Evolutionary conservation across 2,113 vertebrate genomes (phyloP), one percentile per base, ranked within the genome.

Genomic region (Garra rufa): DNA sequence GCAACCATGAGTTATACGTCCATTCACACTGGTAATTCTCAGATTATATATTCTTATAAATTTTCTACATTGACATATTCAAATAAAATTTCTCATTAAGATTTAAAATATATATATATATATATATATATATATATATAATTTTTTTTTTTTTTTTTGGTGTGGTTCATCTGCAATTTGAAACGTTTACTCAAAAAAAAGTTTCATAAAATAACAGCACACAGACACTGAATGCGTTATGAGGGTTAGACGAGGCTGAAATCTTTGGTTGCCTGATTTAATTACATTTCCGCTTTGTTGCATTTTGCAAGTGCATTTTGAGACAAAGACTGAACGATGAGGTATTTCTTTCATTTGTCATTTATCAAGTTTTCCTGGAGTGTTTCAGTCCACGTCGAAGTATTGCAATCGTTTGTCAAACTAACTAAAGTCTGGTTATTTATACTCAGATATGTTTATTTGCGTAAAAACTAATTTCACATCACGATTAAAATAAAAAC

Each of bases 391-490:
- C 67, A 11, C 67, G 34, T n/a, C 67, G 1, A 21, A 70, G 1
- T 41, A 21, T 41, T 5, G 10, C 38, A 24, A 43, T 14, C 41
- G 21, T 11, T 13, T 21, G 21, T 71, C 41, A 44, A 44, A 71
- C 21, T 41, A 44, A 61, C 59, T 48, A 46, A 28, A 74, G 50
- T 83, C 0, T 43, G n/a, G n/a, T 9, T 48, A 26, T 24, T 2
- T n/a, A 48, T 34, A 11, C 13, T 17, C 6, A 43, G 44, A 67
- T 52, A 55, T 74, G 55, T 75, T 80, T 41, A 74, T n/a, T n/a
- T n/a, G n/a, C n/a, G n/a, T n/a, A 78, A 82, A 77, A 82, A 87
- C 82, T 67, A 52, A 2, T 74, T 83, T 67, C 6, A 89, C n/a
- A 86, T 75, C 26, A 84, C 6, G 0, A 57, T n/a, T 8, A 86